Evolutionary conservation across 2,888 invertebrate genomes (phyloP), one percentile per base, ranked within the genome.

Genomic region (Melanostoma mellinum): DNA sequence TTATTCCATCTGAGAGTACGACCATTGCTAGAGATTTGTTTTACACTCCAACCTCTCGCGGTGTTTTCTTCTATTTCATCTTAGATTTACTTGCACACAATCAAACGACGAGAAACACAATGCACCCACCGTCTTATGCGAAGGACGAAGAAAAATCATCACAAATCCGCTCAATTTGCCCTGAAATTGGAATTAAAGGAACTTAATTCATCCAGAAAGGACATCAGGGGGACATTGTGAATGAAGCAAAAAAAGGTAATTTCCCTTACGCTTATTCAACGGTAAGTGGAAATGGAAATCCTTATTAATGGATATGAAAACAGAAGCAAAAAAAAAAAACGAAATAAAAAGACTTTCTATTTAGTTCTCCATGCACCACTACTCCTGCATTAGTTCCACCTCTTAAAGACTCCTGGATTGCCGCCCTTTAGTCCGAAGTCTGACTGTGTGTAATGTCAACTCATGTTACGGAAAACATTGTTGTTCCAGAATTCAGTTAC

Each of bases 131-230:
- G 20, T 20, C 69, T 69, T 63, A 48, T 6, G 3, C 40, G 30
- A 61, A 30, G 10, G 56, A 77, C 68, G 63, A 78, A 75, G 75
- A 74, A 71, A 84, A 84, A 79, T 75, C 79, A 75, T 79, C 84
- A 71, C 84, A 84, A 84, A 84, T 84, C 84, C 84, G 84, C 74
- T 79, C 84, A 84, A 84, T 84, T 84, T 84, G 84, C 84, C 75
- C 79, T 84, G 84, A 84, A 79, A 84, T 84, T 79, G 78, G 84
- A 79, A 84, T 79, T 84, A 84, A 84, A 71, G 79, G 35, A 82
- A 67, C 78, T 84, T 81, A 81, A 81, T 76, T 81, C 81, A 76
- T 72, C 81, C 63, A 72, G 55, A 76, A 79, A 74, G 78, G 84
- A 78, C 78, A 74, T 48, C 67, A 5, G 58, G 36, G 71, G 53